Conservation (phyloP, 1,140 invertebrate species). For the Telenomus remus region DNA sequence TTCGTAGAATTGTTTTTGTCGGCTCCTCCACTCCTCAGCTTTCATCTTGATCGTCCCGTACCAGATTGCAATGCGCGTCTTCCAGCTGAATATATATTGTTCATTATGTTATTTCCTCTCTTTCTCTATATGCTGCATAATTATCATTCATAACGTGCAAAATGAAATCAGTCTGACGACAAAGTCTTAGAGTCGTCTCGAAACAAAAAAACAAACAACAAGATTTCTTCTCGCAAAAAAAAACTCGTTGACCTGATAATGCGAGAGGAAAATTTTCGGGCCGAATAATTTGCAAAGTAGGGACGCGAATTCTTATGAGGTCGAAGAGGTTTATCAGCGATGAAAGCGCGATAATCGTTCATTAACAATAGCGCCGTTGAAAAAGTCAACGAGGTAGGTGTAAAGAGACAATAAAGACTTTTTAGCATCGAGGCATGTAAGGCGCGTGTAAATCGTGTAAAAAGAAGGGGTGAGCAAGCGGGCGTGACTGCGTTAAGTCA, state of each 20-base stretch:
- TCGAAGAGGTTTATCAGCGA: conserved; percentile 38
- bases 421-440: conserved; percentile 62
- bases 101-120: conserved; percentile 14
- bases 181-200: too few relatives aligned
- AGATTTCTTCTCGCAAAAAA: too few relatives aligned
- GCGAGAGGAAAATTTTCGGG: too few relatives aligned
- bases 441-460: conserved; percentile 71
- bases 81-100: conserved; percentile 38
- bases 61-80: conserved; percentile 1
- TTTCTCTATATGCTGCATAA: conserved; percentile 7
- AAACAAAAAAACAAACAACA: too few relatives aligned
- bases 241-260: too few relatives aligned
- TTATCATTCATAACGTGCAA: conserved; percentile 7
- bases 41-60: conserved; percentile 28
- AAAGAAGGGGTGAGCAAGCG: conserved; percentile 73
- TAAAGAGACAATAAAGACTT: conserved; percentile 59
- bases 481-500: conserved; percentile 75
- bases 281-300: too few relatives aligned
- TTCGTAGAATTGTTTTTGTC: conserved; percentile 41
- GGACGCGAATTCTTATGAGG: conserved; percentile 2
- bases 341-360: conserved; percentile 52
- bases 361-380: conserved; percentile 53
- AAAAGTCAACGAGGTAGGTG: conserved; percentile 58
- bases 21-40: conserved; percentile 17
- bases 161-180: not conserved